Conservation (phyloP, 2,888 invertebrate species). For the Dasypolia templi region DNA sequence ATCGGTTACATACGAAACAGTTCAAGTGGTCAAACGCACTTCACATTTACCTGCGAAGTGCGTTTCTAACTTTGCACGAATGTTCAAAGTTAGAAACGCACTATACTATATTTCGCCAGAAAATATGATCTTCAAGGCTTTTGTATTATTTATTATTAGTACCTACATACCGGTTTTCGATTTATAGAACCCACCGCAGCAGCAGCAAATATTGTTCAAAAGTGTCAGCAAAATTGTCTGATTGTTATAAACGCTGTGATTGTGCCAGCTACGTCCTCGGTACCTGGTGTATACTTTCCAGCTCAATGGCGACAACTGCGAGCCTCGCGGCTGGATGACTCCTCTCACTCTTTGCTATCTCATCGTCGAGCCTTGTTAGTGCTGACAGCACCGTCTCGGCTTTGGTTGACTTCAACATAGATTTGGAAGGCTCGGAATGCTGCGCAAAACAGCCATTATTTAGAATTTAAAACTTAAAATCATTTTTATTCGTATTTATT, state of each 20-base stretch:
- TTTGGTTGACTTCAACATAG: slow-evolving; percentile 70
- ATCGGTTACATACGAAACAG: too few relatives aligned
- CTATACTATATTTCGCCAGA: neutral
- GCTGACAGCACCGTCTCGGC: slow-evolving; percentile 83
- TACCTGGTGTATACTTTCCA: slow-evolving; percentile 84
- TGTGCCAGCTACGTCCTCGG: too few relatives aligned
- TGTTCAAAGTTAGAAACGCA: too few relatives aligned
- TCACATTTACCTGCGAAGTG: too few relatives aligned
- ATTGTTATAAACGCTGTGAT: neutral
- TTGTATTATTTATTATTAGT: neutral
- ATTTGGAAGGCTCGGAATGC: slow-evolving; percentile 55
- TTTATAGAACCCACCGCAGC: neutral
- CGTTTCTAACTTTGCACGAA: too few relatives aligned
- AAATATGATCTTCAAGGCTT: neutral
- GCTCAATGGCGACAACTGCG: slow-evolving; percentile 81
- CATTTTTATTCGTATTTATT: too few relatives aligned
- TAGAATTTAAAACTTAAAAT: slow-evolving; percentile 6
- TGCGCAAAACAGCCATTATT: slow-evolving; percentile 7
- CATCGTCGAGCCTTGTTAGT: slow-evolving; percentile 81
- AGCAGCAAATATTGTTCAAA: neutral
- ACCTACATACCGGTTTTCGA: neutral
- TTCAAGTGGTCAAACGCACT: too few relatives aligned
- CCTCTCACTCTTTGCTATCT: slow-evolving; percentile 80
- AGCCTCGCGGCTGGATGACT: slow-evolving; percentile 81
- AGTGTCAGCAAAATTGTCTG: neutral